Conservation (phyloP, 2,113 vertebrate genomes). For the Cyanistes caeruleus region DNA sequence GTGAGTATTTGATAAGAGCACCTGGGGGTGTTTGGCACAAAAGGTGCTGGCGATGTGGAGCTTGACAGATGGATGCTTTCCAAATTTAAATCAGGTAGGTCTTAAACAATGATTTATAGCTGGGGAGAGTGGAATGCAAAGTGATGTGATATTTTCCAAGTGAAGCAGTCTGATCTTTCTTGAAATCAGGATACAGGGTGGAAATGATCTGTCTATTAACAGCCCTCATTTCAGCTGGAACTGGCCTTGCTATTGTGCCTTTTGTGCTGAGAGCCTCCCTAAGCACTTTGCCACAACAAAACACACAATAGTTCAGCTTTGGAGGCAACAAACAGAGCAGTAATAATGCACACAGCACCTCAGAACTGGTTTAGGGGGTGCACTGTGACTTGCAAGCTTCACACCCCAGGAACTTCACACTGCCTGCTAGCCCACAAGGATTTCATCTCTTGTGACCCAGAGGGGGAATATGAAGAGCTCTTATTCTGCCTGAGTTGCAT, state of each 20-base stretch:
- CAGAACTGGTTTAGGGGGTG: background rate
- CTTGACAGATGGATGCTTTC: conserved; percentile 54
- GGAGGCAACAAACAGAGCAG: background rate
- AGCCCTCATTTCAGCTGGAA: conserved; percentile 18
- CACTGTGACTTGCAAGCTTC: background rate
- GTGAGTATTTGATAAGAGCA: conserved; percentile 64
- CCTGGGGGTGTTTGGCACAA: conserved; percentile 55
- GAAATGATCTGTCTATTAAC: conserved; percentile 21
- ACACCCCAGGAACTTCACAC: background rate
- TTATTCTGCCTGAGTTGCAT: background rate
- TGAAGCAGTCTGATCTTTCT: conserved; percentile 38
- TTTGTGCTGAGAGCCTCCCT: background rate
- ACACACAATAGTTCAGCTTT: background rate
- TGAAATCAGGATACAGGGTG: conserved; percentile 3
- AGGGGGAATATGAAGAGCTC: background rate
- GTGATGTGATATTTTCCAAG: conserved; percentile 65
- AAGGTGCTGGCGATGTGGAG: conserved; percentile 27
- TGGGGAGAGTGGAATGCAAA: conserved; percentile 42
- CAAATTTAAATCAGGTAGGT: conserved; percentile 57
- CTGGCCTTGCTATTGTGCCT: background rate
- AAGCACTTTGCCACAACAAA: background rate
- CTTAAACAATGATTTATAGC: conserved; percentile 65
- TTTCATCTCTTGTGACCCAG: background rate
- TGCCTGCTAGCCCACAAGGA: background rate
- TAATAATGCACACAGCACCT: background rate